Base-by-base conservation (phyloP, 2,888 invertebrate species). In the Scaptomyza caliginosa region DNA sequence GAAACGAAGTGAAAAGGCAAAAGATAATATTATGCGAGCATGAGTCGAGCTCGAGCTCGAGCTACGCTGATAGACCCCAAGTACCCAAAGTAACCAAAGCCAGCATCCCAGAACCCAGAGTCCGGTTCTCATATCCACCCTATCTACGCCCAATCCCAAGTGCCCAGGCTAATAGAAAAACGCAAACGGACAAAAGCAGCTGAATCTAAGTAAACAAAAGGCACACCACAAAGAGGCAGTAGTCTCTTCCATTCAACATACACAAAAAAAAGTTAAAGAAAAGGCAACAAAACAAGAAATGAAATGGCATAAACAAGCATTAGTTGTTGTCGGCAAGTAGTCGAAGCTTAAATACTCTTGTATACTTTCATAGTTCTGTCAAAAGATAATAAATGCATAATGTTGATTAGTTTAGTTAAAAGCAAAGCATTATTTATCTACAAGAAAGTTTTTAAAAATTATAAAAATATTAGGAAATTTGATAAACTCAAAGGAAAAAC, bases 21-120 rank as follows among this genome's bases (percentile, higher is more conserved):
- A 73, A 82, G 79, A 78, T 79, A 87, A 87, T 83, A 87, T 85
- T 87, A 85, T 87, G 78, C 73, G 64, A 62, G 64, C 63, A 51
- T 23, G 50, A 60, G 54, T 45, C 30, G 55, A 50, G 46, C 48
- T 34, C 23, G 19, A 46, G 55, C 50, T 45, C 30, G 55, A 50
- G 46, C 48, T 34, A 19, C 40, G 23, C 36, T 11, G 46, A 23
- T 32, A 46, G 48, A 34, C 63, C 54, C 63, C 50, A 26, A 38
- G 58, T 28, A 21, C 36, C 52, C 49, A 42, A 16, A 56, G 63
- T 32, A 30, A 24, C 45, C 65, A 43, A 46, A 46, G 19, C 19
- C 46, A 30, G 10, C 16, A 21, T 19, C 24, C 46, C 43, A 50
- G 13, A 30, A 19, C n/a, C 19, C 45, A 46, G 6, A 46, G 38